Conservation (phyloP, 2,113 vertebrate species). For the Semnornis frantzii region DNA sequence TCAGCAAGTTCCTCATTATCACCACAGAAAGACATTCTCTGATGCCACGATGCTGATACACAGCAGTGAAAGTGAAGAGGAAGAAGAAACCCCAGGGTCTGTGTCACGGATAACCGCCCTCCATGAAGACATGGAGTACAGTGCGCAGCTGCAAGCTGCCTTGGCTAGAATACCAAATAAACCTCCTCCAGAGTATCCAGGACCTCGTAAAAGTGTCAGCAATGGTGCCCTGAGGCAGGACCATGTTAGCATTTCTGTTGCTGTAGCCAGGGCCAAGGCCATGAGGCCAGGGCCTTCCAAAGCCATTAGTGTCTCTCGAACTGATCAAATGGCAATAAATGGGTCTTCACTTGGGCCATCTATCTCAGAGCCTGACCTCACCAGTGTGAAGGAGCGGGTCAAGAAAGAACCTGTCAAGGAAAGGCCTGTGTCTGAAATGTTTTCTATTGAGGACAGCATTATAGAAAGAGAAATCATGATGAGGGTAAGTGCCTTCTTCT, state of each 20-base stretch:
- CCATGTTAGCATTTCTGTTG: slow-evolving; percentile 46
- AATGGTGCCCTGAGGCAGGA: slow-evolving; percentile 80
- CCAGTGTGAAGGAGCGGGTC: slow-evolving; percentile 93
- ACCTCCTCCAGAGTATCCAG: slow-evolving; percentile 94
- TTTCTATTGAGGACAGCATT: slow-evolving; percentile 95
- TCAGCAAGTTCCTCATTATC: slow-evolving; percentile 77
- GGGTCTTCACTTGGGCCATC: slow-evolving; percentile 91
- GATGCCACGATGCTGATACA: slow-evolving; percentile 97
- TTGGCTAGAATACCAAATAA: slow-evolving; percentile 95
- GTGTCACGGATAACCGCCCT: slow-evolving; percentile 82
- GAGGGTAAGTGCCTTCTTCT: slow-evolving; percentile 80
- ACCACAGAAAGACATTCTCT: slow-evolving; percentile 92
- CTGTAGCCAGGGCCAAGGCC: slow-evolving; percentile 70
- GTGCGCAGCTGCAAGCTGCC: slow-evolving; percentile 91
- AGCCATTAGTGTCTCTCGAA: slow-evolving; percentile 80
- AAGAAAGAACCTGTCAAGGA: slow-evolving; percentile 95
- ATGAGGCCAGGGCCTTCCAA: slow-evolving; percentile 75
- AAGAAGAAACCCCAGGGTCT: slow-evolving; percentile 75
- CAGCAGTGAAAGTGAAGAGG: slow-evolving; percentile 92
- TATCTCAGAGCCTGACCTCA: slow-evolving; percentile 95
- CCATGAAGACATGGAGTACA: slow-evolving; percentile 84
- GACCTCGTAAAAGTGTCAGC: slow-evolving; percentile 85
- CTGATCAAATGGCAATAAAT: slow-evolving; percentile 83
- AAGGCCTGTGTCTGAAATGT: slow-evolving; percentile 96
- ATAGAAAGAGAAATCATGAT: slow-evolving; percentile 95